phyloP scores from a whole-genome alignment of 2,113 vertebrate species.

The Hippopotamus amphibius region DNA sequence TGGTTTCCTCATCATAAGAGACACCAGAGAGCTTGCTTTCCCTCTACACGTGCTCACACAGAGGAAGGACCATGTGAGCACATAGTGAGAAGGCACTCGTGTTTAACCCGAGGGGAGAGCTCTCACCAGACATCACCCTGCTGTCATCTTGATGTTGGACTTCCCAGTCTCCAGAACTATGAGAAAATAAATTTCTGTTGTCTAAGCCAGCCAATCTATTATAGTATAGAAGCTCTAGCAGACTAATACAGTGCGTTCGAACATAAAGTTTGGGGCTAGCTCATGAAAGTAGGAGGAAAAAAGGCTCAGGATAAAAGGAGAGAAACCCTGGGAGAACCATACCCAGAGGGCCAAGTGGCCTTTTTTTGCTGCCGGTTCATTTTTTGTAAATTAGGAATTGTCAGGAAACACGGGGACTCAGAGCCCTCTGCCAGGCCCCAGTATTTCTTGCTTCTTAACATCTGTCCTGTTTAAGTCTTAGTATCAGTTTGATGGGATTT shows the following conservation, averaged over 20 bases:
- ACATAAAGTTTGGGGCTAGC: background rate
- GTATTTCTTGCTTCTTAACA: slow-evolving; percentile 65
- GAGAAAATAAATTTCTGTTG: background rate
- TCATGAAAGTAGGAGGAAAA: background rate
- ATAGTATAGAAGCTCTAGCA: background rate
- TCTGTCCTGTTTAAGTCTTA: slow-evolving; percentile 55
- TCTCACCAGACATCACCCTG: too few relatives aligned
- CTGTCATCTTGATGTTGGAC: background rate
- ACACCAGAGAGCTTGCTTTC: background rate
- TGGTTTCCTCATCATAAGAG: background rate
- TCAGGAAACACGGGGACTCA: background rate
- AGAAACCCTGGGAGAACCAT: background rate
- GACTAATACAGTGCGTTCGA: background rate
- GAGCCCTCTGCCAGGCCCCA: background rate
- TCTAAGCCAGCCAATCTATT: background rate
- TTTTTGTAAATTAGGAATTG: slow-evolving; percentile 56
- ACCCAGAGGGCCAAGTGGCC: background rate
- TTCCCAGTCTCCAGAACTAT: background rate
- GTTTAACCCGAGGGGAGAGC: background rate
- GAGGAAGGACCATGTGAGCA: background rate
- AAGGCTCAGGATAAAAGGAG: background rate
- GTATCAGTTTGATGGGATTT: background rate
- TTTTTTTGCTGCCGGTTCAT: slow-evolving; percentile 35
- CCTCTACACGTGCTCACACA: too few relatives aligned
- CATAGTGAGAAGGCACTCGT: background rate